These are phyloP conservation scores for Papilio polyxenes DNA, from an alignment of 1,140 invertebrate genomes.

Conservation along the genomic window DNA sequence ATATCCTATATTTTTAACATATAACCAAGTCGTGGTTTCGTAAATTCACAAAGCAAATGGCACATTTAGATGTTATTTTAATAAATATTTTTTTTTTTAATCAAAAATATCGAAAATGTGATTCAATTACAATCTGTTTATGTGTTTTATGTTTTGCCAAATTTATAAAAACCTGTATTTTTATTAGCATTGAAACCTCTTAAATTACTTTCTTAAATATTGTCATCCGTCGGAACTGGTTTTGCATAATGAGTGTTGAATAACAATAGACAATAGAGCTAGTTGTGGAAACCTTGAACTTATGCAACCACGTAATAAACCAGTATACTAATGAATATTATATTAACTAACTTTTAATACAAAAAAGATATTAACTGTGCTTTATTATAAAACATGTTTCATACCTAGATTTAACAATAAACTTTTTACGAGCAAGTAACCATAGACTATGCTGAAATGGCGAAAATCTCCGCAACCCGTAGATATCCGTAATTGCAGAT, in stretches of 20 bases:
- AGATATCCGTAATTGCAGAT: no score
- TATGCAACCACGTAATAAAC: conserved; percentile 6
- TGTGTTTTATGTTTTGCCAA: background rate
- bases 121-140: no score
- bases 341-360: background rate
- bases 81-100: no score
- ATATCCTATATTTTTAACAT: background rate
- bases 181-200: background rate
- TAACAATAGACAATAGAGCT: conserved; percentile 15
- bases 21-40: background rate
- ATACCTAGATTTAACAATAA: background rate
- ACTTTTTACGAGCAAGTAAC: no score
- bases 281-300: conserved; percentile 1
- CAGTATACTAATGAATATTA: conserved; percentile 21
- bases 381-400: background rate
- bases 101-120: no score
- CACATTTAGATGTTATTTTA: no score
- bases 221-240: background rate
- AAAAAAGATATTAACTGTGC: background rate
- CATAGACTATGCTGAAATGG: no score
- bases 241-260: conserved; percentile 11
- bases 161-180: background rate
- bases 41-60: no score
- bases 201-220: conserved; percentile 11
- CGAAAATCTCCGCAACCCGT: no score